Percentiles rank a stretch among this genome's conserved stretches.
These are phyloP conservation scores for Drosophila pruinosa DNA, from an alignment of 1,140 invertebrate species.

Conservation along the genomic window DNA sequence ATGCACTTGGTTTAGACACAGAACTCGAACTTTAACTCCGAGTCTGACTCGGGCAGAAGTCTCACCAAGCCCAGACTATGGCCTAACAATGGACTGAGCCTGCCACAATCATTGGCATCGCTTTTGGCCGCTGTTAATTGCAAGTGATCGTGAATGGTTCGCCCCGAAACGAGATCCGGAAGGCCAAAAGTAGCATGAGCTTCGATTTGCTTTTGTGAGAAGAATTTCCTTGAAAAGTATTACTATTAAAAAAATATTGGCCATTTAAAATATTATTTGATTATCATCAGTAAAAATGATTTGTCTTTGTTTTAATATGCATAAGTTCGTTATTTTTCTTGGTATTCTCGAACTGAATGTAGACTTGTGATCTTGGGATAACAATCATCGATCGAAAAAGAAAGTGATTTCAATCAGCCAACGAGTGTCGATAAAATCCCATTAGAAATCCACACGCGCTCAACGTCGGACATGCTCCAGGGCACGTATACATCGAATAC, in stretches of 20 bases:
- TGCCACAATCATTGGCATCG: conserved; percentile 41
- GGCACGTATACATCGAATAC: conserved; percentile 46
- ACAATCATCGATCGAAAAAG: conserved; percentile 26
- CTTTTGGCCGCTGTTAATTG: conserved; percentile 48
- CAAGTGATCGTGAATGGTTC: conserved; percentile 32
- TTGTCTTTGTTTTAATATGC: no score
- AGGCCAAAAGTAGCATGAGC: background rate
- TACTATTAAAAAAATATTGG: no score
- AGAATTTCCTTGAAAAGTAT: no score
- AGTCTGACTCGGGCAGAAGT: conserved; percentile 2
- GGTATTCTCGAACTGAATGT: no score
- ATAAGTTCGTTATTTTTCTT: no score
- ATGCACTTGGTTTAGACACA: conserved; percentile 77
- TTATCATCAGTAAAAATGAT: no score
- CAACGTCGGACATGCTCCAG: conserved; percentile 51
- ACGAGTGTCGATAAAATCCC: background rate
- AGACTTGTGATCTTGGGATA: background rate
- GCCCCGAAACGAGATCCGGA: conserved; percentile 22
- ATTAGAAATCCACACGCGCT: conserved; percentile 34
- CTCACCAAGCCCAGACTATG: background rate
- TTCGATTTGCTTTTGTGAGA: background rate
- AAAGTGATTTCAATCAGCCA: conserved; percentile 36
- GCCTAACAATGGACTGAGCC: conserved; percentile 38
- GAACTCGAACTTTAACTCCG: conserved; percentile 36
- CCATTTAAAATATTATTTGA: no score